Conservation (phyloP, 2,888 invertebrate genomes). For the Eledone cirrhosa region DNA sequence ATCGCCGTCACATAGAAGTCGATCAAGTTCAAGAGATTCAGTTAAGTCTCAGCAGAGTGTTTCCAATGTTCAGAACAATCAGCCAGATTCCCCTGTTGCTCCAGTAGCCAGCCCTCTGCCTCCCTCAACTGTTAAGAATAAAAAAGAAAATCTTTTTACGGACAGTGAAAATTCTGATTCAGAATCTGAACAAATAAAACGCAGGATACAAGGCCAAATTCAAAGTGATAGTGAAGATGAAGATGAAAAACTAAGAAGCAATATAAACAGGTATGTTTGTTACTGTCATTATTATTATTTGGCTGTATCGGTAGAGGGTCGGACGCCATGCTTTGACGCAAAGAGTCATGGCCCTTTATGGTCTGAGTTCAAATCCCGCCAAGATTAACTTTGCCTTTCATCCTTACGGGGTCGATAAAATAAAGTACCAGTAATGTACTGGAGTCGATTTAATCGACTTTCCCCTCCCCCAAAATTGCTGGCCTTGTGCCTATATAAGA, state of each 20-base stretch:
- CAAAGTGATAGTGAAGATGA: constrained; percentile 14
- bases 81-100: constrained; percentile 28
- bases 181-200: constrained; percentile 27
- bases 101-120: constrained; percentile 30
- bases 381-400: too few species aligned
- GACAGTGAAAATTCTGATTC: constrained; percentile 25
- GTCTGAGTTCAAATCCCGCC: too few species aligned
- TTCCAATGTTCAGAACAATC: neutral
- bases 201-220: constrained; percentile 1
- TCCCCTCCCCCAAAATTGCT: too few species aligned
- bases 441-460: too few species aligned
- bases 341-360: too few species aligned
- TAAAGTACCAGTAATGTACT: too few species aligned
- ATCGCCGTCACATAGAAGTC: neutral
- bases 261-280: neutral
- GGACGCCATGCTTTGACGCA: too few species aligned
- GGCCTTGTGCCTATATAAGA: too few species aligned
- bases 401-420: too few species aligned
- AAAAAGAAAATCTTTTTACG: constrained; percentile 21
- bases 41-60: constrained; percentile 3
- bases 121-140: constrained; percentile 10
- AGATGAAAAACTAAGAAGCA: constrained; percentile 10
- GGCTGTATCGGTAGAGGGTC: too few species aligned
- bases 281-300: too few species aligned
- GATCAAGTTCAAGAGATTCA: constrained; percentile 39